These are phyloP conservation scores for Pyrochroa serraticornis DNA, from an alignment of 2,888 invertebrate species.

Conservation along the genomic window DNA sequence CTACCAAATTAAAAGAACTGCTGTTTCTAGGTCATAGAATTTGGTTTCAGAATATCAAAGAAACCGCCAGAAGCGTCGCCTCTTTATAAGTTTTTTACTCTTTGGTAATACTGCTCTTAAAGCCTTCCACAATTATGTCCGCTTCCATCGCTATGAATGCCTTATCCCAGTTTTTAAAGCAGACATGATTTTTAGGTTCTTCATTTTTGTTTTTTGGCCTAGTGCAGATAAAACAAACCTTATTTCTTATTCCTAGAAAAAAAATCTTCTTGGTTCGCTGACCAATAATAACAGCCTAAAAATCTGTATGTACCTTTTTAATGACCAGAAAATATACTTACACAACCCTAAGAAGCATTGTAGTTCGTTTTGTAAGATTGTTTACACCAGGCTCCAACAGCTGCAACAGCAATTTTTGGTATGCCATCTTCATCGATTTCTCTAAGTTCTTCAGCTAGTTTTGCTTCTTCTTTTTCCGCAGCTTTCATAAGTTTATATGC, in stretches of 20 bases:
- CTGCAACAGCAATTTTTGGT: conserved; percentile 26
- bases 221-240: conserved; percentile 31
- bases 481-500: too few relatives aligned
- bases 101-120: conserved; percentile 21
- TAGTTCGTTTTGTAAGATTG: conserved; percentile 26
- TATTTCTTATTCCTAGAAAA: conserved; percentile 32
- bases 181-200: conserved; percentile 20
- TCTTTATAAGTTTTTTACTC: too few relatives aligned
- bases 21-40: too few relatives aligned
- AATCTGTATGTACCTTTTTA: conserved; percentile 4
- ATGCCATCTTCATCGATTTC: conserved; percentile 22
- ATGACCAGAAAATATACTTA: neutral
- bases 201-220: conserved; percentile 16
- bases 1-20: too few relatives aligned
- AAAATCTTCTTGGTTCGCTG: conserved; percentile 26
- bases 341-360: conserved; percentile 15
- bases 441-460: conserved; percentile 13
- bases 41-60: too few relatives aligned
- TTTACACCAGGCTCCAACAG: conserved; percentile 31
- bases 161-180: conserved; percentile 33
- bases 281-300: conserved; percentile 32
- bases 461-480: conserved; percentile 25
- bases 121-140: conserved; percentile 32
- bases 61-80: too few relatives aligned
- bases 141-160: conserved; percentile 31